A percentile compares a stretch with the other conserved stretches of the same genome.
phyloP scores from a whole-genome alignment of 2,113 vertebrate genomes.

The Cyanoramphus novaezelandiae region DNA sequence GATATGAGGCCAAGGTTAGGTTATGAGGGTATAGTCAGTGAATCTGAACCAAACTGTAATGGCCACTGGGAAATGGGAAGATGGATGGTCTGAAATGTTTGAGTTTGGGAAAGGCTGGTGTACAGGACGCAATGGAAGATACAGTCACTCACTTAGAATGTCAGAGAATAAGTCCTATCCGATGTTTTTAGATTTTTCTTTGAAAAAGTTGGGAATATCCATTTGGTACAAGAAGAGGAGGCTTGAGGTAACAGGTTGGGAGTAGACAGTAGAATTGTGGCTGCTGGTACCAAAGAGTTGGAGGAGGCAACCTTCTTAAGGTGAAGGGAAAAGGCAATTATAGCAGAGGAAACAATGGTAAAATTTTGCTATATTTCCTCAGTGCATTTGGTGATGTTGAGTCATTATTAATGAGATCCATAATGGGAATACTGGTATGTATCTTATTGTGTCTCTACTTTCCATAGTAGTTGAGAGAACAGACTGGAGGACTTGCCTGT shows the following conservation, averaged over 20 bases:
- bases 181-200: background rate
- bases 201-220: background rate
- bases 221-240: background rate
- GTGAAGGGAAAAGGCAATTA: background rate
- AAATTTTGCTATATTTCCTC: background rate
- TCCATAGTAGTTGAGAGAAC: background rate
- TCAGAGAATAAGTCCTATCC: background rate
- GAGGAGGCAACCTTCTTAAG: background rate
- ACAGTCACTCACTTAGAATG: background rate
- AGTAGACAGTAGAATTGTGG: background rate
- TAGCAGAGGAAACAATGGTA: background rate
- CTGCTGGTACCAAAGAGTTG: background rate
- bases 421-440: background rate
- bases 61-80: background rate
- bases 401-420: background rate
- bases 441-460: background rate
- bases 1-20: background rate
- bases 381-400: background rate
- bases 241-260: background rate
- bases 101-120: background rate
- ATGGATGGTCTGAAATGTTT: background rate
- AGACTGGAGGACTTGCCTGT: background rate
- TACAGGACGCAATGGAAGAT: background rate
- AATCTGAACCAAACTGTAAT: background rate
- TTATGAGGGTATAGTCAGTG: background rate